Conservation (phyloP, 2,113 vertebrate genomes). For the Siniperca knerii region DNA sequence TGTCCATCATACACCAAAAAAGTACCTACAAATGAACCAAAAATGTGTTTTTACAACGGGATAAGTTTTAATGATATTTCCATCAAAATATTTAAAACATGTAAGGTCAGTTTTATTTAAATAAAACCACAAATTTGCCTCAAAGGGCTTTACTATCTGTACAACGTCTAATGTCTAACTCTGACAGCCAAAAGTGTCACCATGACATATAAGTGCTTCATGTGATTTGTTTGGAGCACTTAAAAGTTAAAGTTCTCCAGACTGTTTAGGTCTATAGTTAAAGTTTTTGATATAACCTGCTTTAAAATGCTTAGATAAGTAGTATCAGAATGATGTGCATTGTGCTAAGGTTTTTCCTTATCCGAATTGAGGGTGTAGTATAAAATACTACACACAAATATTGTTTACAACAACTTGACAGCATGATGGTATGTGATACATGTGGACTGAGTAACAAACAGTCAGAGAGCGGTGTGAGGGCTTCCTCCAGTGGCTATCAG, state of each 20-base stretch:
- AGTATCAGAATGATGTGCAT: background rate
- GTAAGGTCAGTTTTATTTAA: background rate
- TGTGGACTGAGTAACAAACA: constrained; percentile 5
- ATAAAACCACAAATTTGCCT: background rate
- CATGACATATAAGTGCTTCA: background rate
- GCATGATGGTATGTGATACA: constrained; percentile 9
- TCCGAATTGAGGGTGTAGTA: background rate
- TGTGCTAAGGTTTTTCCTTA: background rate
- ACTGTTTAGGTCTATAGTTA: background rate
- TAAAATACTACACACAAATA: background rate
- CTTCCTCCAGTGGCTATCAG: background rate
- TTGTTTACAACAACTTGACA: constrained; percentile 24
- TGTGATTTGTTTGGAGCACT: background rate
- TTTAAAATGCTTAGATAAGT: background rate
- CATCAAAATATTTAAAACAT: background rate
- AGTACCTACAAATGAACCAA: background rate
- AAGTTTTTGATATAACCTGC: background rate
- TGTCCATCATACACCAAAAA: background rate
- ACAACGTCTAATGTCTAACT: background rate
- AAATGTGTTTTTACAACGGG: background rate
- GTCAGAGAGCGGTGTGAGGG: background rate
- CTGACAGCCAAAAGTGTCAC: background rate
- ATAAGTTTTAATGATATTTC: background rate
- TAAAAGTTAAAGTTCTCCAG: background rate
- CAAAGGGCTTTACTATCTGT: background rate